Evolutionary conservation across 2,113 vertebrate genomes (phyloP).

Genomic region (Myrmecobius fasciatus): DNA sequence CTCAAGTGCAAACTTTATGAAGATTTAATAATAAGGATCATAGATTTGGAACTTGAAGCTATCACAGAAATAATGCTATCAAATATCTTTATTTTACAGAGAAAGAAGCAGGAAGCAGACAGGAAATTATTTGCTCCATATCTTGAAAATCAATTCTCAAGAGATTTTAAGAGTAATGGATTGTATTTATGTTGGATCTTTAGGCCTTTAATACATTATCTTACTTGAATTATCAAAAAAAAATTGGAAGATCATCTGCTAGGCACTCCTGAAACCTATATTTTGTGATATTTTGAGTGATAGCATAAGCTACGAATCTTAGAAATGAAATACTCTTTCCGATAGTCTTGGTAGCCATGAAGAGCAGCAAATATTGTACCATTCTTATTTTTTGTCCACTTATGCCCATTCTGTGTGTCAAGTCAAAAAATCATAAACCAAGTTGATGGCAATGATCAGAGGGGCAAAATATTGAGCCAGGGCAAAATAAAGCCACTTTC

Average conservation of each 20-base stretch:
- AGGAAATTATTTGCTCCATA: neutral
- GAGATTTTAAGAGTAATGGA: neutral
- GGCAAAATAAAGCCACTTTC: neutral
- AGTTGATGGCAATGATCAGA: neutral
- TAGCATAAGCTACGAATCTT: neutral
- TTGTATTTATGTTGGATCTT: neutral
- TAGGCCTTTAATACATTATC: neutral
- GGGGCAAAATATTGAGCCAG: neutral
- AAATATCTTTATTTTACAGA: neutral
- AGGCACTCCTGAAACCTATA: neutral
- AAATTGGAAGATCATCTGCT: neutral
- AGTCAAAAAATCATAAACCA: neutral
- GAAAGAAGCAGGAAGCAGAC: neutral
- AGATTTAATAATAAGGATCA: too few species aligned
- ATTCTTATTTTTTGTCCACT: neutral
- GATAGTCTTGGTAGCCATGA: neutral
- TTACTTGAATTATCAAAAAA: neutral
- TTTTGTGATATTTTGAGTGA: slow-evolving; percentile 8
- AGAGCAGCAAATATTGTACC: neutral
- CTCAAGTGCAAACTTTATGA: too few species aligned
- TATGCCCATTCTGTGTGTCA: neutral
- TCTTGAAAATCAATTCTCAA: neutral
- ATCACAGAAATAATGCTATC: neutral
- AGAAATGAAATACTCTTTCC: neutral
- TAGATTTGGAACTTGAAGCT: too few species aligned